Evolutionary conservation across 2,797 vertebrate genomes (phyloP).

Genomic region (Cyclopterus lumpus): DNA sequence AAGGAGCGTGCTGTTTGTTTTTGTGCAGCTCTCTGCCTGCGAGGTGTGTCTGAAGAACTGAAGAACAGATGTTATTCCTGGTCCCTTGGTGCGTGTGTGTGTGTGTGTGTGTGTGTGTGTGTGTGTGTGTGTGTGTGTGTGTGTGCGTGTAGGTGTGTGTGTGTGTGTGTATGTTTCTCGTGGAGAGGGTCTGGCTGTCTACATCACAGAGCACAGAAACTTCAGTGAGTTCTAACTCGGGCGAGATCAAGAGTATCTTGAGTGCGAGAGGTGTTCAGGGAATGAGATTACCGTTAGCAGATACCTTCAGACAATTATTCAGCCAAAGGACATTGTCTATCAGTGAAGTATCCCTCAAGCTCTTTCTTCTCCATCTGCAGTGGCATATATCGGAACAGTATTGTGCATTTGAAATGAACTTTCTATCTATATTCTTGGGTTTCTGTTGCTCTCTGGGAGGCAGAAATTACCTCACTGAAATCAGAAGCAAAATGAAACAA

Average conservation of each 20-base stretch:
- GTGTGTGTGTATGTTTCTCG: not conserved
- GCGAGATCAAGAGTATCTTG: conserved; percentile 11
- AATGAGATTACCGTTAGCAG: conserved; percentile 22
- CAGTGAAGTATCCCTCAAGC: not conserved
- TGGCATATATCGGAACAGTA: not conserved
- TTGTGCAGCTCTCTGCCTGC: conserved; percentile 19
- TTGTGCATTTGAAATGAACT: not conserved
- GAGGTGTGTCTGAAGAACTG: conserved; percentile 30
- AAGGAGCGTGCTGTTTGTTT: conserved; percentile 23
- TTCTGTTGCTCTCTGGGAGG: not conserved
- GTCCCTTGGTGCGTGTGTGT: not conserved
- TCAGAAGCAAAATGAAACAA: not conserved
- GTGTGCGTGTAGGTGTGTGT: not conserved
- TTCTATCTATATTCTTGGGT: not conserved
- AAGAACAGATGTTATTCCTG: conserved; percentile 38
- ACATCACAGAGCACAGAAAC: conserved; percentile 38
- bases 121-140: not conserved
- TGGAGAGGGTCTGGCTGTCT: conserved; percentile 1
- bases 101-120: not conserved
- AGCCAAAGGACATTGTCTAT: not conserved
- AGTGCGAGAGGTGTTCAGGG: conserved; percentile 16
- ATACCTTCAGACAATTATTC: conserved; percentile 7
- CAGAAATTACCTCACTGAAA: not conserved
- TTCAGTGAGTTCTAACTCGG: conserved; percentile 15
- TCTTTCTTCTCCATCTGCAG: not conserved